Conservation (phyloP, 2,113 vertebrate genomes). For the Oreochromis tanganicae region DNA sequence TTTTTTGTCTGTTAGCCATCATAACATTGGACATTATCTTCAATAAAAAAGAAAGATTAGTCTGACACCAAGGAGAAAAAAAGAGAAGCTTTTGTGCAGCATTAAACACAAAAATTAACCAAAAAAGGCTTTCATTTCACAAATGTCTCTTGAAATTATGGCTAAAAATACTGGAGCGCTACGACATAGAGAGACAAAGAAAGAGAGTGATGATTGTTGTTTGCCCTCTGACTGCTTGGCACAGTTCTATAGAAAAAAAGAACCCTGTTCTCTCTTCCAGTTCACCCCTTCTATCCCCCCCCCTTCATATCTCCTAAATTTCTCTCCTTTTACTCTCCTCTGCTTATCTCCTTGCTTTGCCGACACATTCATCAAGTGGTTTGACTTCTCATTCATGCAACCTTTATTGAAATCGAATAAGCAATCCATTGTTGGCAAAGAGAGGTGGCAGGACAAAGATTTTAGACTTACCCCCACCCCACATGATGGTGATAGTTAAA, state of each 20-base stretch:
- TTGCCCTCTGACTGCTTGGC: slow-evolving; percentile 41
- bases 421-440: slow-evolving; percentile 50
- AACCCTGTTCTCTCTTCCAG: not conserved
- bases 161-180: slow-evolving; percentile 8
- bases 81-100: not conserved
- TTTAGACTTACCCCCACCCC: not conserved
- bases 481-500: slow-evolving; percentile 6
- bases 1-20: not conserved
- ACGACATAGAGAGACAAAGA: not conserved
- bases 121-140: not conserved
- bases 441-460: slow-evolving; percentile 21
- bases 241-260: slow-evolving; percentile 19
- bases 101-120: not conserved
- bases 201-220: not conserved
- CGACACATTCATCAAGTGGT: slow-evolving; percentile 47
- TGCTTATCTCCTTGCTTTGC: slow-evolving; percentile 31
- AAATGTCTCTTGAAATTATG: not conserved
- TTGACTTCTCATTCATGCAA: slow-evolving; percentile 40
- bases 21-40: not conserved
- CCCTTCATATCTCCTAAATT: not conserved
- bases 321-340: not conserved
- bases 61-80: not conserved
- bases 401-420: slow-evolving; percentile 54
- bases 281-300: not conserved
- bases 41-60: not conserved